These are phyloP conservation scores for Agonum fuliginosum DNA, from an alignment of 2,888 invertebrate genomes.

Conservation along the genomic window DNA sequence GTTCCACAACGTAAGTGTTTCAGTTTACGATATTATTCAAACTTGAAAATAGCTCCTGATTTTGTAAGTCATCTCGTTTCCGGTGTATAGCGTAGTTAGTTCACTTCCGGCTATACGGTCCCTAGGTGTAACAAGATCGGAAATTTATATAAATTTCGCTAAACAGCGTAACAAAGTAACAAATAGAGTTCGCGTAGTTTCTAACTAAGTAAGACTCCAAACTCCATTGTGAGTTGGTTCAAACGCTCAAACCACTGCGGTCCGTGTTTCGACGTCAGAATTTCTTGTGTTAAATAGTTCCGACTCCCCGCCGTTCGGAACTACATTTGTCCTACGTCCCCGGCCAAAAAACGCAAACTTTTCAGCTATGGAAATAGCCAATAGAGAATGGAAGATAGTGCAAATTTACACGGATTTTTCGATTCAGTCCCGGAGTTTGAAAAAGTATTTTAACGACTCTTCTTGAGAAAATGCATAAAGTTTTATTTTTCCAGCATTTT, in stretches of 20 bases:
- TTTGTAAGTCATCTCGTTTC: neutral
- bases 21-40: too few relatives aligned
- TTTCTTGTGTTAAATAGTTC: conserved; percentile 33
- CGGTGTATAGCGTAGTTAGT: neutral
- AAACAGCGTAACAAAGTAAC: conserved; percentile 37
- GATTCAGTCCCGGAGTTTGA: conserved; percentile 28
- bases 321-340: conserved; percentile 36
- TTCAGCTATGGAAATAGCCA: conserved; percentile 42
- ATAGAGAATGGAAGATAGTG: conserved; percentile 43
- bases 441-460: conserved; percentile 53
- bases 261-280: conserved; percentile 7
- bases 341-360: conserved; percentile 29
- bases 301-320: neutral
- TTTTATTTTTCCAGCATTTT: conserved; percentile 53
- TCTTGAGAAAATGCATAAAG: conserved; percentile 50
- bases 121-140: conserved; percentile 30
- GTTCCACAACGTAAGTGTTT: conserved; percentile 83
- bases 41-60: neutral
- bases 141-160: conserved; percentile 45
- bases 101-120: neutral
- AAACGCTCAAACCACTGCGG: conserved; percentile 35
- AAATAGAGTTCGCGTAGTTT: conserved; percentile 42
- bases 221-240: conserved; percentile 36
- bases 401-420: conserved; percentile 50
- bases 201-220: conserved; percentile 42